A percentile compares a stretch with the other conserved stretches of the same genome.
Conservation (phyloP, 2,113 vertebrate genomes). For the Brachyistius frenatus region DNA sequence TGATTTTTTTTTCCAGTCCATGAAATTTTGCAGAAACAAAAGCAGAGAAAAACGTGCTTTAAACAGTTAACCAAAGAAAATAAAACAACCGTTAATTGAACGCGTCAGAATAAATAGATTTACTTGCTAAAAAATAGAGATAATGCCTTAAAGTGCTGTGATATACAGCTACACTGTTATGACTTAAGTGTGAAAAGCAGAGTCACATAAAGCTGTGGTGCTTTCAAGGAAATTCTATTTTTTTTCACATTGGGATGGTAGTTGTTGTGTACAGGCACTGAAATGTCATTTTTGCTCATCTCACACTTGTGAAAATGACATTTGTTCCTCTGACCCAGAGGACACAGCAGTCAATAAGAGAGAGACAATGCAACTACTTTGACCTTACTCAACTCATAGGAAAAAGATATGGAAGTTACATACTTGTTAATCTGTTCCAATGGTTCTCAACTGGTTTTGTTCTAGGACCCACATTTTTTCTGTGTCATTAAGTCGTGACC, state of each 20-base stretch:
- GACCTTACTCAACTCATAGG: constrained; percentile 7
- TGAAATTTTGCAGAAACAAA: constrained; percentile 11
- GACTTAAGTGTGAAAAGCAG: constrained; percentile 35
- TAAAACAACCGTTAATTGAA: constrained; percentile 2
- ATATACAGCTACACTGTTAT: constrained; percentile 1
- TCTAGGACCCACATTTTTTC: no score
- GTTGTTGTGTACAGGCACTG: constrained; percentile 24
- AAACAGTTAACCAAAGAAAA: background rate
- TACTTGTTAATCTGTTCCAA: no score
- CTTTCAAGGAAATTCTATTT: constrained; percentile 55
- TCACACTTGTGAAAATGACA: constrained; percentile 30
- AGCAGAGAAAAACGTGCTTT: constrained; percentile 7
- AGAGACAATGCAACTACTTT: constrained; percentile 8
- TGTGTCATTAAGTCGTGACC: no score
- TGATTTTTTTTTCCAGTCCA: background rate
- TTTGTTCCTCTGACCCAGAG: constrained; percentile 7
- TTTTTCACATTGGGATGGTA: constrained; percentile 26
- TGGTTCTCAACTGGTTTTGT: no score
- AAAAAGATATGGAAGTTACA: background rate
- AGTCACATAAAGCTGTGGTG: constrained; percentile 12
- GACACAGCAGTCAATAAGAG: constrained; percentile 11
- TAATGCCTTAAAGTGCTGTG: background rate
- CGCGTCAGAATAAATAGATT: constrained; percentile 8
- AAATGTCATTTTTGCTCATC: constrained; percentile 46
- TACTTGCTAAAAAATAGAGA: constrained; percentile 19